Evolutionary conservation across 1,140 invertebrate species (phyloP).

Genomic region (Papilio polyxenes): DNA sequence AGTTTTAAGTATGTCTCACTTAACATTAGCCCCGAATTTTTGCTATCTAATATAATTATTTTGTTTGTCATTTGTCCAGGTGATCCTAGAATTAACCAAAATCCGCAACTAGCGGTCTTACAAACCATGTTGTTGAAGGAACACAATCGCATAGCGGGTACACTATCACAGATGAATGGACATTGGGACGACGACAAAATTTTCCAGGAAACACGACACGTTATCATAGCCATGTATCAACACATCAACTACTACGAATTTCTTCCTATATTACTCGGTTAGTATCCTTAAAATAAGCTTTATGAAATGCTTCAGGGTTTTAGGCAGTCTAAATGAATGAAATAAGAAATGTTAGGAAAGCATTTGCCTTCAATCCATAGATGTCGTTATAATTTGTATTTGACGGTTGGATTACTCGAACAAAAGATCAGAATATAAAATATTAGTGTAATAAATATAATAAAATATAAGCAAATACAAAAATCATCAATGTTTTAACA

Average conservation of each 20-base stretch:
- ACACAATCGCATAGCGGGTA: constrained; percentile 93
- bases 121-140: constrained; percentile 93
- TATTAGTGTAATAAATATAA: too few species aligned
- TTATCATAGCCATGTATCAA: constrained; percentile 89
- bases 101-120: constrained; percentile 88
- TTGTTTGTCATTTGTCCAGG: constrained; percentile 78
- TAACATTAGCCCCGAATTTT: too few species aligned
- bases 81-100: constrained; percentile 93
- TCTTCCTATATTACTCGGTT: constrained; percentile 89
- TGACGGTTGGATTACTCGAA: too few species aligned
- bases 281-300: constrained; percentile 27
- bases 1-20: too few species aligned
- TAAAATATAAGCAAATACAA: too few species aligned
- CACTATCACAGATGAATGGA: constrained; percentile 88
- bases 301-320: too few species aligned
- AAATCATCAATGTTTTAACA: constrained; percentile 46
- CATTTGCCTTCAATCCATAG: too few species aligned
- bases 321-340: too few species aligned
- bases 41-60: too few species aligned
- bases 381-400: too few species aligned
- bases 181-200: constrained; percentile 93
- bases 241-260: constrained; percentile 93
- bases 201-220: constrained; percentile 92
- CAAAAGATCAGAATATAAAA: too few species aligned
- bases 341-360: too few species aligned